These are phyloP conservation scores for Amphiprion ocellaris DNA, from an alignment of 2,113 vertebrate genomes.

Conservation along the genomic window DNA sequence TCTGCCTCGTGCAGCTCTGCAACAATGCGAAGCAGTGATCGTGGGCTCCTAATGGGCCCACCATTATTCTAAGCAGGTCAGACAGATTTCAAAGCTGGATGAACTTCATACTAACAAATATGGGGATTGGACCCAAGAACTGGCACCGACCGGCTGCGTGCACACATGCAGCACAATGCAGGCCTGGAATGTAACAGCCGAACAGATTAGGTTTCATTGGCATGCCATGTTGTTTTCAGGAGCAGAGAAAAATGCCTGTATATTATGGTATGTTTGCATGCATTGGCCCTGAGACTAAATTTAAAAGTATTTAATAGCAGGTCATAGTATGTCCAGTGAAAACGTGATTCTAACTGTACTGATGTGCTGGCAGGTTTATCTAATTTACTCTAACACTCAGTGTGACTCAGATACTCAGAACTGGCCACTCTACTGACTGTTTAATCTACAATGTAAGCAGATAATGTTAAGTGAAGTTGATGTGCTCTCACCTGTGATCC, in stretches of 20 bases:
- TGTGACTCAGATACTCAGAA: neutral
- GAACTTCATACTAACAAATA: conserved; percentile 34
- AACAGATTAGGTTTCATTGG: conserved; percentile 35
- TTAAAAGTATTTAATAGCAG: conserved; percentile 3
- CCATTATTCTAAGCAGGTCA: conserved; percentile 66
- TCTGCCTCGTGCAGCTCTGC: conserved; percentile 10
- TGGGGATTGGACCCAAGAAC: conserved; percentile 7
- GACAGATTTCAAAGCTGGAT: conserved; percentile 47
- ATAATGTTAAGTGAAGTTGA: neutral
- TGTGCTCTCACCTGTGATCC: conserved; percentile 92
- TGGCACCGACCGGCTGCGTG: conserved; percentile 20
- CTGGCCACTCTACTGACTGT: neutral
- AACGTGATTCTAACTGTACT: neutral
- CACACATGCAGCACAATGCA: conserved; percentile 34
- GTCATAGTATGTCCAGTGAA: neutral
- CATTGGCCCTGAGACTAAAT: neutral
- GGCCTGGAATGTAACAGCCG: conserved; percentile 10
- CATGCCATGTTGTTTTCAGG: neutral
- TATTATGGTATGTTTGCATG: conserved; percentile 1
- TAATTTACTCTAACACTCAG: neutral
- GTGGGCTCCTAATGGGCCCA: conserved; percentile 27
- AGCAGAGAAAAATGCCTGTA: neutral
- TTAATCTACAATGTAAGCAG: neutral
- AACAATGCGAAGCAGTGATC: conserved; percentile 30
- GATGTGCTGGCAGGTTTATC: neutral